phyloP scores from a whole-genome alignment of 2,888 invertebrate genomes.

The Aricia artaxerxes region DNA sequence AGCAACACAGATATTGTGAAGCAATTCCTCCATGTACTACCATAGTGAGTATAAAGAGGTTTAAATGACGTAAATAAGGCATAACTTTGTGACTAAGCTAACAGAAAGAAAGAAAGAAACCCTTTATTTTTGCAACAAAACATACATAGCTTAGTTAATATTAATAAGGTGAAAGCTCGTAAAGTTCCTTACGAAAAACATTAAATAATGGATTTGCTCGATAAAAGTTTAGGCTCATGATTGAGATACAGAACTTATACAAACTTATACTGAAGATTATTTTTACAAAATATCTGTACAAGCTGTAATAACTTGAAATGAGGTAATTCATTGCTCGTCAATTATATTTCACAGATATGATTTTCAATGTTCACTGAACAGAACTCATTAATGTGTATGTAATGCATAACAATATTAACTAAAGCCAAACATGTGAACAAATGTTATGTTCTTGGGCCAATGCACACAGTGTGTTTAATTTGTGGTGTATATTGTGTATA shows the following conservation, averaged over 20 bases:
- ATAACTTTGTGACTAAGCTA: no score
- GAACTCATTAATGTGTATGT: neutral
- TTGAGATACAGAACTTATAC: no score
- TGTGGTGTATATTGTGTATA: neutral
- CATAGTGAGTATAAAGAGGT: conserved; percentile 56
- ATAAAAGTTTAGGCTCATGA: no score
- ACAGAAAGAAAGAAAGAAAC: no score
- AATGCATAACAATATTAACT: neutral
- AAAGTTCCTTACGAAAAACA: no score
- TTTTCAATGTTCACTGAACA: neutral
- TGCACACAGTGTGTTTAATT: neutral
- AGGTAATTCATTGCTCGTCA: neutral
- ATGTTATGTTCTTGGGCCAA: neutral
- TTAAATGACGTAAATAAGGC: no score
- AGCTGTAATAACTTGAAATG: neutral
- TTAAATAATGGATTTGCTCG: no score
- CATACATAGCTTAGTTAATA: no score
- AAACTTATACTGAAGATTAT: no score
- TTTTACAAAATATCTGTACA: neutral
- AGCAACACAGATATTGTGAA: conserved; percentile 57
- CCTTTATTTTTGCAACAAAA: no score
- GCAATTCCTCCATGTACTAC: conserved; percentile 65
- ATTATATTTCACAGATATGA: neutral
- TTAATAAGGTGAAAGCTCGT: no score
- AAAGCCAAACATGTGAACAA: conserved; percentile 10